These are phyloP conservation scores for Belgica antarctica DNA, from an alignment of 2,888 invertebrate species.

Conservation along the genomic window DNA sequence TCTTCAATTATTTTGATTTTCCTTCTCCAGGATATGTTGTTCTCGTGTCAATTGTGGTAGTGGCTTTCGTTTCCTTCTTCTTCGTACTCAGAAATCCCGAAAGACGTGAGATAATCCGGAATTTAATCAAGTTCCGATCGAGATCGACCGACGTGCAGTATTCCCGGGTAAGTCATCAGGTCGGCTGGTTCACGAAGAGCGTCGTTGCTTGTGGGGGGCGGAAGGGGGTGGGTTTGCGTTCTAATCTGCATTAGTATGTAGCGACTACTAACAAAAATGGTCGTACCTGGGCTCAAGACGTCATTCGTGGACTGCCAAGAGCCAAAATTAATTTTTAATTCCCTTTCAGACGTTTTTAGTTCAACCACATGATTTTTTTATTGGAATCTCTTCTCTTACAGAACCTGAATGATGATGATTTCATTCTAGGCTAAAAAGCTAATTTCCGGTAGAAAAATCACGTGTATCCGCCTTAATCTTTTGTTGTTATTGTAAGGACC, in stretches of 20 bases:
- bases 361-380: conserved; percentile 40
- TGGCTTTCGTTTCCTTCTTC: conserved; percentile 19
- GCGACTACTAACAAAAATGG: too few species aligned
- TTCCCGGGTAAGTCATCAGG: conserved; percentile 26
- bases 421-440: conserved; percentile 23
- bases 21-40: background rate
- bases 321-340: too few species aligned
- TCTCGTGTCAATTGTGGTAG: background rate
- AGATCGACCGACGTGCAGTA: conserved; percentile 4
- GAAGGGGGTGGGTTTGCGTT: too few species aligned
- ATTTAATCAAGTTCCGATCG: conserved; percentile 28
- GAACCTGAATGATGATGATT: conserved; percentile 41
- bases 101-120: conserved; percentile 27
- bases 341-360: too few species aligned
- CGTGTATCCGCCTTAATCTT: conserved; percentile 9
- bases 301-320: too few species aligned
- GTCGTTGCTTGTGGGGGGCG: too few species aligned
- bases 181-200: too few species aligned
- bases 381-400: conserved; percentile 37
- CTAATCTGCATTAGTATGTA: too few species aligned
- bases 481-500: background rate
- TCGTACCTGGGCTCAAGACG: too few species aligned
- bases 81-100: conserved; percentile 30
- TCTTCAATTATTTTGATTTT: conserved; percentile 9
- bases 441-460: conserved; percentile 19